A percentile compares a stretch with the other conserved stretches of the same genome.
These are phyloP conservation scores for Babyrousa celebensis DNA, from an alignment of 2,797 vertebrate genomes.

Conservation along the genomic window DNA sequence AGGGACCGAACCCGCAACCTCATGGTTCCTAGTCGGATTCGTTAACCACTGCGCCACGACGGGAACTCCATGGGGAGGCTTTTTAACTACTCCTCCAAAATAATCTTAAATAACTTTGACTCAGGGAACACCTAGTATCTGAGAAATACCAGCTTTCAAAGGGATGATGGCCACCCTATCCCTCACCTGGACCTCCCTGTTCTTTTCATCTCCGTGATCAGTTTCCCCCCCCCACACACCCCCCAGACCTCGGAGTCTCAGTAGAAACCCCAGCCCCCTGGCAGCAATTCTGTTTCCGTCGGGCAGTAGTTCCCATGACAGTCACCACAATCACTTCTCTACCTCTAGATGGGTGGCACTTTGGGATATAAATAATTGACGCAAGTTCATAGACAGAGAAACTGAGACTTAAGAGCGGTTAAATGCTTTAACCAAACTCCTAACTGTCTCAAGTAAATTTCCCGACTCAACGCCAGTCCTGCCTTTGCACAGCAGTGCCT, in stretches of 20 bases:
- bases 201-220: neutral
- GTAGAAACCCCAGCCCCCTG: neutral
- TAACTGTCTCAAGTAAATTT: neutral
- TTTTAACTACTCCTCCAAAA: neutral
- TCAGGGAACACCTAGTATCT: neutral
- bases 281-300: neutral
- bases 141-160: neutral
- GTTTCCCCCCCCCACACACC: too few species aligned
- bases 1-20: too few species aligned
- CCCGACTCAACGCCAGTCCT: fast-evolving
- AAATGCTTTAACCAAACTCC: neutral
- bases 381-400: neutral
- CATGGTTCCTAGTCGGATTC: too few species aligned
- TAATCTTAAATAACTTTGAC: neutral
- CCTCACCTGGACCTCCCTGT: neutral
- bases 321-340: fast-evolving
- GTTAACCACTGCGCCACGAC: too few species aligned
- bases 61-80: too few species aligned
- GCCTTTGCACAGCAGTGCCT: fast-evolving
- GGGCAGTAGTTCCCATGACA: too few species aligned
- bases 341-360: neutral
- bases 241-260: neutral
- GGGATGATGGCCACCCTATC: neutral
- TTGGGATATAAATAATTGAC: neutral
- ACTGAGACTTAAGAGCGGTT: neutral